Percentiles rank a stretch among this genome's conserved stretches.
Conservation (phyloP, 2,113 vertebrate species). For the Urocolius indicus region DNA sequence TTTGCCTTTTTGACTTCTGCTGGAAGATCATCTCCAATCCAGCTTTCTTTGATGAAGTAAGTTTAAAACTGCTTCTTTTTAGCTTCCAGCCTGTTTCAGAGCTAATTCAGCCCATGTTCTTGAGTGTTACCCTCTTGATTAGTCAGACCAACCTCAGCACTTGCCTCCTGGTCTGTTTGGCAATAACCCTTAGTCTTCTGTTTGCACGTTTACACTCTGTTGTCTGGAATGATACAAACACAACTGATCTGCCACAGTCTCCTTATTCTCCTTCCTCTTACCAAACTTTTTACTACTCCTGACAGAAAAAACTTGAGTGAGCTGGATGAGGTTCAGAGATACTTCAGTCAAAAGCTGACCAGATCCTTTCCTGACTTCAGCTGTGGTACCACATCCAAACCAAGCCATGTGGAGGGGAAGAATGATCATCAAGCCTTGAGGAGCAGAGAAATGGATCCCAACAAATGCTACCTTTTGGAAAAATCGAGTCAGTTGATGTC, state of each 20-base stretch:
- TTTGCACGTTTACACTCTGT: neutral
- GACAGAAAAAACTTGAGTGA: constrained; percentile 90
- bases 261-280: neutral
- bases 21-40: neutral
- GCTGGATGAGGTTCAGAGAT: constrained; percentile 92
- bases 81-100: neutral
- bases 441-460: neutral
- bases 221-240: neutral
- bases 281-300: neutral
- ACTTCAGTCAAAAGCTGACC: constrained; percentile 89
- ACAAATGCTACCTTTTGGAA: constrained; percentile 67
- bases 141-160: neutral
- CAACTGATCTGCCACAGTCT: neutral
- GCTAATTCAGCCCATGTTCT: neutral
- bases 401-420: neutral
- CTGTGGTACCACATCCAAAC: neutral
- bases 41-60: neutral
- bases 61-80: neutral
- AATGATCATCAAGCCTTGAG: neutral
- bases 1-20: neutral
- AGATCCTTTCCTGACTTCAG: constrained; percentile 72
- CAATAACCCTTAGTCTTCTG: neutral
- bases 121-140: neutral
- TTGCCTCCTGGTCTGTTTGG: neutral
- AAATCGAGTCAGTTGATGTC: constrained; percentile 84